These are phyloP conservation scores for Enteromius mattozi DNA, from an alignment of 2,797 vertebrate species.

Conservation along the genomic window DNA sequence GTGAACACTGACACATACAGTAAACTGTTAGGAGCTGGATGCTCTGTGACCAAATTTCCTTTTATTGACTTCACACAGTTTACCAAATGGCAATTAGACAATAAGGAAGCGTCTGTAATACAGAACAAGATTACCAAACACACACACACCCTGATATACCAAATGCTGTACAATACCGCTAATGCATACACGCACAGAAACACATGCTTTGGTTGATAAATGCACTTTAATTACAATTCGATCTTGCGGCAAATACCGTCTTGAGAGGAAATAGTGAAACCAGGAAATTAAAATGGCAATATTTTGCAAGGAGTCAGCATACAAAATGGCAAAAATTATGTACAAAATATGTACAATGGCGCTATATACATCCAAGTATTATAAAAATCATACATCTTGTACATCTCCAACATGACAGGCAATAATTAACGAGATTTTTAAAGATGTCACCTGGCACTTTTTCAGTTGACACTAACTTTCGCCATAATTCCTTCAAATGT, in stretches of 20 bases:
- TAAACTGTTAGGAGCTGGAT: conserved; percentile 16
- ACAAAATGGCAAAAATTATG: conserved; percentile 77
- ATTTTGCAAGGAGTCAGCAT: conserved; percentile 74
- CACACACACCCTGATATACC: neutral
- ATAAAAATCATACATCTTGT: conserved; percentile 80
- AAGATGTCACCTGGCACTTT: conserved; percentile 38
- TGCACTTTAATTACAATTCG: conserved; percentile 81
- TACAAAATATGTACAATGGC: conserved; percentile 82
- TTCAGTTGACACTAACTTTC: neutral
- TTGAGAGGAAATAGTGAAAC: conserved; percentile 64
- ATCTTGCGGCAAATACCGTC: conserved; percentile 68
- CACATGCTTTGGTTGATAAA: conserved; percentile 67
- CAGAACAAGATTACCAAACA: neutral
- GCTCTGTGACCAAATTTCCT: conserved; percentile 51
- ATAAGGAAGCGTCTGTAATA: neutral
- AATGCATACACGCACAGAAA: conserved; percentile 37
- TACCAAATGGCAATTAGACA: conserved; percentile 7
- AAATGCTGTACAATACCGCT: neutral
- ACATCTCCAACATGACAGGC: conserved; percentile 74
- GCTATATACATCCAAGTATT: conserved; percentile 77
- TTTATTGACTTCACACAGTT: conserved; percentile 35
- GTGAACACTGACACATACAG: conserved; percentile 42
- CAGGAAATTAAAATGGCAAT: conserved; percentile 68
- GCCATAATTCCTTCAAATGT: conserved; percentile 16
- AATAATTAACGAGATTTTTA: conserved; percentile 47